Conservation (phyloP, 2,888 invertebrate genomes). For the Andrena chrysosceles region DNA sequence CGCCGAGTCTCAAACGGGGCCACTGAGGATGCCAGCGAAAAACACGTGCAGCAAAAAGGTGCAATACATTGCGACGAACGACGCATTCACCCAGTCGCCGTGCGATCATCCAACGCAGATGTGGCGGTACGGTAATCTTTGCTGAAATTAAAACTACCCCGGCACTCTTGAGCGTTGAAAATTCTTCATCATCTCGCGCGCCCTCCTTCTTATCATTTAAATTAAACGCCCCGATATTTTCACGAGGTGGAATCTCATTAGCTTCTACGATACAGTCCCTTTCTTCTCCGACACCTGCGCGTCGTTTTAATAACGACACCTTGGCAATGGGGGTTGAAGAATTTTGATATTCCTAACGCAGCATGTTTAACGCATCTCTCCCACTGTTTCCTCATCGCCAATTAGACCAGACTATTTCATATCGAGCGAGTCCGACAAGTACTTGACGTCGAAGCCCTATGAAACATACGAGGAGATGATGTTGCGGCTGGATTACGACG, state of each 20-base stretch:
- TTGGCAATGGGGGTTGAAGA: background rate
- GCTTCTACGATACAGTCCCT: background rate
- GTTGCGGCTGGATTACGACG: conserved; percentile 84
- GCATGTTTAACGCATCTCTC: background rate
- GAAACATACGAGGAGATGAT: conserved; percentile 89
- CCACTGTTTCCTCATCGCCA: background rate
- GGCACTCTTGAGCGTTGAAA: background rate
- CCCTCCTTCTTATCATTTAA: conserved; percentile 2
- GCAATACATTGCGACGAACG: conserved; percentile 88
- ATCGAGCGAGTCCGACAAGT: conserved; percentile 88
- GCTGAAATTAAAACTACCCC: conserved; percentile 1
- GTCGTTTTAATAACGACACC: background rate
- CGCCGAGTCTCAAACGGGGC: conserved; percentile 93
- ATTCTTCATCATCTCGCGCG: conserved; percentile 9
- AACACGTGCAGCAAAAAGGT: conserved; percentile 88
- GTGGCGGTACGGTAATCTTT: conserved; percentile 79
- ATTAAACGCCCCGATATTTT: conserved; percentile 13
- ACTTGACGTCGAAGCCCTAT: conserved; percentile 88
- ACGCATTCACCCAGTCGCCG: conserved; percentile 85
- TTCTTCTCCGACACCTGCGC: background rate
- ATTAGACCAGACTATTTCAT: conserved; percentile 86
- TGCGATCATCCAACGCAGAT: conserved; percentile 88
- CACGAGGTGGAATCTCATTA: background rate
- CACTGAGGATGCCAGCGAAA: conserved; percentile 86
- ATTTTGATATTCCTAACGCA: background rate